Conservation (phyloP, 2,113 vertebrate genomes). For the Excalfactoria chinensis region DNA sequence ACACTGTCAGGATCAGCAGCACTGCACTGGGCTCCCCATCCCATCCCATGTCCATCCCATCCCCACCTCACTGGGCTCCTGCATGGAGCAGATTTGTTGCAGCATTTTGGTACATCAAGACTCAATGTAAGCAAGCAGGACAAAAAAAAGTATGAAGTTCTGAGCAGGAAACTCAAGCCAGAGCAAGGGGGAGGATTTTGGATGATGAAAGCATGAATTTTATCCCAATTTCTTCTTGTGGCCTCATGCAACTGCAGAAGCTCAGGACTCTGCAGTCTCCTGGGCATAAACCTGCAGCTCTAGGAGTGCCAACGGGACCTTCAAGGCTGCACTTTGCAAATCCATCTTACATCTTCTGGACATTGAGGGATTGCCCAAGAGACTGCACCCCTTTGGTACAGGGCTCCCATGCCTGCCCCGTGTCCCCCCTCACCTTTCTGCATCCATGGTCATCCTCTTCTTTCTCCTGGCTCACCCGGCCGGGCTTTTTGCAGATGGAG, state of each 20-base stretch:
- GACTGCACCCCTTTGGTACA: background rate
- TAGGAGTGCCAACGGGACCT: rapidly evolving
- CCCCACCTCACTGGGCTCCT: background rate
- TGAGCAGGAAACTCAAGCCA: background rate
- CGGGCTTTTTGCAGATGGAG: constrained; percentile 93
- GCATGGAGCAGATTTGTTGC: background rate
- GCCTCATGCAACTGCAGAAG: background rate
- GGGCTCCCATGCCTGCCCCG: rapidly evolving
- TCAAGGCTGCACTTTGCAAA: background rate
- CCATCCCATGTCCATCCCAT: background rate
- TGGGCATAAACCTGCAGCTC: background rate
- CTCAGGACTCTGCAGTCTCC: background rate
- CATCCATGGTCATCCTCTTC: constrained; percentile 88
- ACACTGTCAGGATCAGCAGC: background rate
- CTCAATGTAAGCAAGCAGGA: background rate
- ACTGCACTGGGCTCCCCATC: background rate
- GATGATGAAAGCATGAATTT: background rate
- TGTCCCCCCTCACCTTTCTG: constrained; percentile 81
- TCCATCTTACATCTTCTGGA: background rate
- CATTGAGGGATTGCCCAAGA: background rate
- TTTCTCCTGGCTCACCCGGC: constrained; percentile 84
- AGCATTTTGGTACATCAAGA: background rate
- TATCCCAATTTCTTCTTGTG: background rate
- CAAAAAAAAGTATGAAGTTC: background rate
- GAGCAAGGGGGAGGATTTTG: background rate